Conservation (phyloP, 2,113 vertebrate species). For the Prionailurus viverrinus region DNA sequence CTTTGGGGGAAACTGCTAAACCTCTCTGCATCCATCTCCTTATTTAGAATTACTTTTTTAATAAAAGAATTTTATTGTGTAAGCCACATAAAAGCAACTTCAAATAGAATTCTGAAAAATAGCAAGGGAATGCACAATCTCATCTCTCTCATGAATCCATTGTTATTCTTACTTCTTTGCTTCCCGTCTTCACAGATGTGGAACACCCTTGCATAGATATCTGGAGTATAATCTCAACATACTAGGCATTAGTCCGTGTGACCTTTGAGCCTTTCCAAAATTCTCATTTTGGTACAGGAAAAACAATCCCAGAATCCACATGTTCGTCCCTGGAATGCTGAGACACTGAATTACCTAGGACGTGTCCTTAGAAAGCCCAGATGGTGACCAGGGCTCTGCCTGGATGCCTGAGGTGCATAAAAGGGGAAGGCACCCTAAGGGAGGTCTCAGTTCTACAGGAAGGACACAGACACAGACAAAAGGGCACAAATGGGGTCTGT, state of each 20-base stretch:
- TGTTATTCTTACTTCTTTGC: neutral
- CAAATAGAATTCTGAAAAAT: neutral
- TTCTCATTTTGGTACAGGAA: neutral
- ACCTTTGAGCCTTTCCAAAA: constrained; percentile 10
- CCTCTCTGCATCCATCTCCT: neutral
- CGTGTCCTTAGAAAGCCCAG: neutral
- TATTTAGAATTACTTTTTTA: neutral
- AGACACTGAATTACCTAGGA: neutral
- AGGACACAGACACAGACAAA: neutral
- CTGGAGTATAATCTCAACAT: neutral
- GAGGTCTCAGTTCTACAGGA: neutral
- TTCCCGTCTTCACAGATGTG: neutral
- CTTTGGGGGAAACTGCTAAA: neutral
- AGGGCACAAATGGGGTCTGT: fast-evolving
- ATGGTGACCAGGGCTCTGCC: neutral
- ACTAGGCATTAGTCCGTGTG: neutral
- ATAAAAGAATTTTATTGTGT: neutral
- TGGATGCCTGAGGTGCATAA: neutral
- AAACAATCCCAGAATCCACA: neutral
- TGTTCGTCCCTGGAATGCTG: neutral
- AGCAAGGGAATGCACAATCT: neutral
- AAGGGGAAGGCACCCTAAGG: neutral
- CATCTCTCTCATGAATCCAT: neutral
- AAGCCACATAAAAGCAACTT: neutral
- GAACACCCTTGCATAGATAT: neutral